Percentiles rank a stretch among this genome's conserved stretches.
Evolutionary conservation across 2,888 invertebrate species (phyloP).

Genomic region (Phaonia tiefii): DNA sequence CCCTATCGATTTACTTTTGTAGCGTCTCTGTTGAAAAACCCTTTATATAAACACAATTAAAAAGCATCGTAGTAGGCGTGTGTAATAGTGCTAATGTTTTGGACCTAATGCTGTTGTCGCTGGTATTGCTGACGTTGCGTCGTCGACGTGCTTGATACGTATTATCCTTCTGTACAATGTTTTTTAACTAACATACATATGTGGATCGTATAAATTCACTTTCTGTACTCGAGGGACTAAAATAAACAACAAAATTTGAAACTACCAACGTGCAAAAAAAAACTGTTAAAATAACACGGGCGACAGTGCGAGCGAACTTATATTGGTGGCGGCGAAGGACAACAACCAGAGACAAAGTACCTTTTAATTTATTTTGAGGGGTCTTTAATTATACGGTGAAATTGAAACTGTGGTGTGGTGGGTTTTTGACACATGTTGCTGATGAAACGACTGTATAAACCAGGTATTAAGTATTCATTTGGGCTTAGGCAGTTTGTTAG

Average conservation of each 20-base stretch:
- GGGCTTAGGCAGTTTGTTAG: too few relatives aligned
- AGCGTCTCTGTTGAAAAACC: too few relatives aligned
- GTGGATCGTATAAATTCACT: neutral
- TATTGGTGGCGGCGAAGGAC: constrained; percentile 8
- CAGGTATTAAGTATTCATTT: too few relatives aligned
- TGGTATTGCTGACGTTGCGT: neutral
- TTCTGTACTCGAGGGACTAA: constrained; percentile 23
- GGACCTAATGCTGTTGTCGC: neutral
- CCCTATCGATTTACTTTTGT: too few relatives aligned
- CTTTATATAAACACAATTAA: too few relatives aligned
- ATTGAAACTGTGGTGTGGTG: neutral
- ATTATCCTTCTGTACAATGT: too few relatives aligned
- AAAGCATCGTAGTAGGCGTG: neutral
- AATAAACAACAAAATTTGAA: constrained; percentile 27
- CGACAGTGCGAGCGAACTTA: too few relatives aligned
- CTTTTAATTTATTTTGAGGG: constrained; percentile 26
- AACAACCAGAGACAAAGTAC: constrained; percentile 7
- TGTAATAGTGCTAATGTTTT: neutral
- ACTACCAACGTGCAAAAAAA: constrained; percentile 29
- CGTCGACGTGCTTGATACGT: neutral
- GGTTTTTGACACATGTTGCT: constrained; percentile 29
- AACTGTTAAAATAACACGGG: constrained; percentile 9
- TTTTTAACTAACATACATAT: neutral
- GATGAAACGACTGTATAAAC: too few relatives aligned
- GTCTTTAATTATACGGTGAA: constrained; percentile 16